Conservation (phyloP, 2,113 vertebrate species). For the Colius striatus region DNA sequence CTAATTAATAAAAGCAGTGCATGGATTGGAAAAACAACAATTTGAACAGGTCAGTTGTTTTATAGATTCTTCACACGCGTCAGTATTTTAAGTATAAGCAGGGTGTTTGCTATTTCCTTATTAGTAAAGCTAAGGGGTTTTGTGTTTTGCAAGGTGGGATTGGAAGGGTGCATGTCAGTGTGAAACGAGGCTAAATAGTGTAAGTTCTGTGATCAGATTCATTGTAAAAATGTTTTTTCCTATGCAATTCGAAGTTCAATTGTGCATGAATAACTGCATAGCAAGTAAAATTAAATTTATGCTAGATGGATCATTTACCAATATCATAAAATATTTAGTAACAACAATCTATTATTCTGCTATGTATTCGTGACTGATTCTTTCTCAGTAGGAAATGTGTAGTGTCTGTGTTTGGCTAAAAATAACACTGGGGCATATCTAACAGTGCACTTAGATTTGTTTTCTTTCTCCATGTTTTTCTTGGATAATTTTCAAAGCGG, state of each 20-base stretch:
- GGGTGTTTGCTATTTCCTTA: constrained; percentile 35
- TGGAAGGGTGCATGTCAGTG: constrained; percentile 49
- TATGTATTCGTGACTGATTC: constrained; percentile 41
- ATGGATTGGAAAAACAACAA: constrained; percentile 82
- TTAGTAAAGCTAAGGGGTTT: constrained; percentile 31
- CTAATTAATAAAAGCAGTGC: constrained; percentile 82
- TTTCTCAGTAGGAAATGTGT: constrained; percentile 33
- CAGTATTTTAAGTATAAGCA: constrained; percentile 60
- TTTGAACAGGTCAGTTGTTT: constrained; percentile 91
- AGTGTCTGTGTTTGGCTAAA: constrained; percentile 28
- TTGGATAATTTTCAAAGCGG: neutral
- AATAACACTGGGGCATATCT: neutral
- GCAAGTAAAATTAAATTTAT: constrained; percentile 58
- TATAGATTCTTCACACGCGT: constrained; percentile 70
- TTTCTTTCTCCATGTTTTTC: neutral
- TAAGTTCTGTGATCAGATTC: constrained; percentile 43
- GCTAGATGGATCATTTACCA: constrained; percentile 42
- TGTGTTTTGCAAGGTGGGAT: constrained; percentile 38
- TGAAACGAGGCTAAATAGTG: constrained; percentile 48
- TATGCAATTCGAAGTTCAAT: constrained; percentile 59
- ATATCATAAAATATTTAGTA: constrained; percentile 65
- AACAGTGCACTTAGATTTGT: neutral
- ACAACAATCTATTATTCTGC: constrained; percentile 47
- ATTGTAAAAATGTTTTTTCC: constrained; percentile 56
- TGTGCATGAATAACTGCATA: constrained; percentile 58